Evolutionary conservation across 64 coral and sea anemone species (phyloP).

Genomic region (Stylophora pistillata): DNA sequence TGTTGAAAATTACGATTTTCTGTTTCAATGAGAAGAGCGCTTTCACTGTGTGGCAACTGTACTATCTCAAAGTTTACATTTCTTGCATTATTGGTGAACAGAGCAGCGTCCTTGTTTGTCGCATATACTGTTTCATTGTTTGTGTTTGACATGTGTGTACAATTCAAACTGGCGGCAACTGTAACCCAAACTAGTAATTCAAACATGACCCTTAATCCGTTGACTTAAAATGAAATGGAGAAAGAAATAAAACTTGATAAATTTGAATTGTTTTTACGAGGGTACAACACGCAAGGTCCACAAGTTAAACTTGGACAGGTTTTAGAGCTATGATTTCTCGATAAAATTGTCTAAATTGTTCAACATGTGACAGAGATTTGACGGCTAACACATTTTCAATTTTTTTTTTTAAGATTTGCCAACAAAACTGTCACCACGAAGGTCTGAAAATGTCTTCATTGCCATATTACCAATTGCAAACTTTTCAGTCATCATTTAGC

Average conservation of each 20-base stretch:
- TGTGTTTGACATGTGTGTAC: background rate
- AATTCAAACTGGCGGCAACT: background rate
- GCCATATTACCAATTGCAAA: too few species aligned
- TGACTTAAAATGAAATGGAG: background rate
- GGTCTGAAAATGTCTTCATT: too few species aligned
- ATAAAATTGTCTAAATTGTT: too few species aligned
- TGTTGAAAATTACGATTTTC: background rate
- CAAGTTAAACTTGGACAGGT: too few species aligned
- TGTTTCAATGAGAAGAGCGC: background rate
- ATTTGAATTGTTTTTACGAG: background rate
- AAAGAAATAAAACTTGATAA: background rate
- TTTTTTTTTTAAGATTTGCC: too few species aligned
- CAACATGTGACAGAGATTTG: too few species aligned
- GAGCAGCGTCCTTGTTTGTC: slow-evolving; percentile 8
- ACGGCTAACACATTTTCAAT: too few species aligned
- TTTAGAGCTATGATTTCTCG: too few species aligned
- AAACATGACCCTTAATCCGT: background rate
- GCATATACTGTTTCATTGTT: slow-evolving; percentile 1
- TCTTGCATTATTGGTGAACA: background rate
- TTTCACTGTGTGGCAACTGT: background rate
- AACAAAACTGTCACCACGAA: too few species aligned
- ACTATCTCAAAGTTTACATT: background rate
- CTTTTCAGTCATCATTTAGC: too few species aligned
- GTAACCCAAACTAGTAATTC: slow-evolving; percentile 3
- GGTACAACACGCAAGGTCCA: background rate